Percentiles rank a stretch among this genome's conserved stretches.
Evolutionary conservation across 2,797 vertebrate genomes (phyloP).

Genomic region (Botia almorhae): DNA sequence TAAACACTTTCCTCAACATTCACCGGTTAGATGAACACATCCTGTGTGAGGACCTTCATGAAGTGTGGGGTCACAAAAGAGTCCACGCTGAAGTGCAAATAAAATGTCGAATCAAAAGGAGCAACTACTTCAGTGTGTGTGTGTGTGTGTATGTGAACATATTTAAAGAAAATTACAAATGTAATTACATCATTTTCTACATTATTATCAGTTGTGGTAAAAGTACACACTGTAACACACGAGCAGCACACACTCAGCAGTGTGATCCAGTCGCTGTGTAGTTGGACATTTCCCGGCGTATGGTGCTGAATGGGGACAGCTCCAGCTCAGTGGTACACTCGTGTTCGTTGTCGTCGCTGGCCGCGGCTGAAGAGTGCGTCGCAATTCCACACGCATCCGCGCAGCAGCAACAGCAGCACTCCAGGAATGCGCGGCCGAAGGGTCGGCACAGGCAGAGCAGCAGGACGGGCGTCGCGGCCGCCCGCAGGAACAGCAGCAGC

Average conservation of each 20-base stretch:
- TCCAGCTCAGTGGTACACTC: conserved; percentile 97
- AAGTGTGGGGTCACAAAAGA: too few species aligned
- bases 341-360: conserved; percentile 95
- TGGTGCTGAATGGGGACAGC: conserved; percentile 96
- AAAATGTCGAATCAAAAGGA: conserved; percentile 41
- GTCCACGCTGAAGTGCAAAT: conserved; percentile 70
- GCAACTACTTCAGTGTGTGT: conserved; percentile 38
- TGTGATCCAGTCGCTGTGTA: conserved; percentile 94
- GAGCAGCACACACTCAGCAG: conserved; percentile 74
- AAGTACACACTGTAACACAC: conserved; percentile 25
- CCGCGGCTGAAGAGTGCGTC: conserved; percentile 84
- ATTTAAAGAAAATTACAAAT: conserved; percentile 36
- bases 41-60: too few species aligned
- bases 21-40: too few species aligned
- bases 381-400: conserved; percentile 76
- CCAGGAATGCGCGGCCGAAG: conserved; percentile 92
- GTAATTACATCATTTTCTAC: conserved; percentile 13
- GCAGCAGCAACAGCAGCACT: conserved; percentile 96
- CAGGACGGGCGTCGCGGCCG: conserved; percentile 92
- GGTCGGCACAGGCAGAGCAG: conserved; percentile 95
- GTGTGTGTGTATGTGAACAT: conserved; percentile 40
- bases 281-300: conserved; percentile 93
- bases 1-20: too few species aligned
- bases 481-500: conserved; percentile 94
- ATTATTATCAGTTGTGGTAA: conserved; percentile 21